Evolutionary conservation across 2,888 invertebrate genomes (phyloP), one percentile per base, ranked within the genome.

Genomic region (Blera fallax): DNA sequence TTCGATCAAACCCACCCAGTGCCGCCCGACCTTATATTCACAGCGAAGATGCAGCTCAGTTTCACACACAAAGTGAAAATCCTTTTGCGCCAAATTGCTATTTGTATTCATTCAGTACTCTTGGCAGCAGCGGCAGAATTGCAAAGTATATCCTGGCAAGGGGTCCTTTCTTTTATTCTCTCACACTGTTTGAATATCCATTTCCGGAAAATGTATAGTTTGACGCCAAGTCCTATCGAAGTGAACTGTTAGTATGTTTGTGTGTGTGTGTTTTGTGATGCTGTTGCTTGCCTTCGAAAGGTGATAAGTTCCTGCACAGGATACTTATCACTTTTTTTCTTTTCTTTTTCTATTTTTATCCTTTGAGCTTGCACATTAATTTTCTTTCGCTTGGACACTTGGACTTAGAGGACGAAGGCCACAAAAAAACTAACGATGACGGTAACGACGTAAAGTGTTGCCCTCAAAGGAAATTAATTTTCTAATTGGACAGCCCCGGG

Each of bases 401-500:
- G 84, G 74, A 70, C 52, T 56, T 70, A 65, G 27, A 52, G 64
- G 65, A 77, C 62, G 45, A 60, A 60, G 16, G 34, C 4, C 18
- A 27, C 58, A 24, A 40, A 65, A 67, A 62, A 64, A 48, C 74
- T 78, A 78, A 84, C 83, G 83, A 84, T 70, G 73, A 79, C 67
- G 79, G 67, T 84, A 74, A 84, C 79, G 84, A 79, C 74, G 58
- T 76, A 74, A 84, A 84, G 79, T 76, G 62, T 74, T 76, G 58
- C 64, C 50, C 69, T 76, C 50, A 84, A 84, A 84, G 84, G 79
- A 84, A 84, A 84, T 84, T 84, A 79, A 79, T 84, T 84, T 79
- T 79, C 73, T 84, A 84, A 84, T 84, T 74, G 79, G 74, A 84
- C 84, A 79, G 74, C 29, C 48, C 8, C 21, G 62, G 45, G 48